Conservation (phyloP, 2,797 vertebrate species). For the Mormyrops boulengeri region DNA sequence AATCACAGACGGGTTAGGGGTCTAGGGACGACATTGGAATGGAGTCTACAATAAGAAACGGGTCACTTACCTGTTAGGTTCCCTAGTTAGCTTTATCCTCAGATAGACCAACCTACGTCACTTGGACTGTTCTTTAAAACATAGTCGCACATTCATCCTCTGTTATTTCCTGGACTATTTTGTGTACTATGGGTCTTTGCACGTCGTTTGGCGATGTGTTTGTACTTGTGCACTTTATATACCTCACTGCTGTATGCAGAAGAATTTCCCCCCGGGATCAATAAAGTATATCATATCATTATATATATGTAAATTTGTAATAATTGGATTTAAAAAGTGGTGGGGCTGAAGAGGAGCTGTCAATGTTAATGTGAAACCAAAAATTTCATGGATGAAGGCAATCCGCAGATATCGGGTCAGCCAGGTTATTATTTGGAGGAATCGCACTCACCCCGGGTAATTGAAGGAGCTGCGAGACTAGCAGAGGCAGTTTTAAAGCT, state of each 20-base stretch:
- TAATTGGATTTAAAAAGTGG: background rate
- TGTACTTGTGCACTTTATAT: background rate
- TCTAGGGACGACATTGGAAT: background rate
- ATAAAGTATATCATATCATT: background rate
- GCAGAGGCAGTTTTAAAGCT: constrained; percentile 77
- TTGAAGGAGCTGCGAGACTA: constrained; percentile 69
- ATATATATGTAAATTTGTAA: background rate
- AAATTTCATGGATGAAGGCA: background rate
- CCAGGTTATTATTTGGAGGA: background rate
- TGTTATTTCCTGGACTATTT: background rate
- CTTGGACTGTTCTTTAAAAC: background rate
- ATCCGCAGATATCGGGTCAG: background rate
- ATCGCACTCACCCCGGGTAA: constrained; percentile 69
- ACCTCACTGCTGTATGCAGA: background rate
- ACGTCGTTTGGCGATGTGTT: background rate
- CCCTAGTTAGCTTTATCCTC: background rate
- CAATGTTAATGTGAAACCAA: background rate
- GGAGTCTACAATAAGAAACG: background rate
- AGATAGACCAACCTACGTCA: background rate
- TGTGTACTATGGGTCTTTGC: background rate
- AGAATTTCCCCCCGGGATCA: background rate
- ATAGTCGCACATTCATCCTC: background rate
- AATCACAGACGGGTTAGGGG: background rate
- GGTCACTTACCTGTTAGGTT: background rate
- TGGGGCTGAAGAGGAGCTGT: background rate